These are phyloP conservation scores for Noctua fimbriata DNA, from an alignment of 2,888 invertebrate species.

Conservation along the genomic window DNA sequence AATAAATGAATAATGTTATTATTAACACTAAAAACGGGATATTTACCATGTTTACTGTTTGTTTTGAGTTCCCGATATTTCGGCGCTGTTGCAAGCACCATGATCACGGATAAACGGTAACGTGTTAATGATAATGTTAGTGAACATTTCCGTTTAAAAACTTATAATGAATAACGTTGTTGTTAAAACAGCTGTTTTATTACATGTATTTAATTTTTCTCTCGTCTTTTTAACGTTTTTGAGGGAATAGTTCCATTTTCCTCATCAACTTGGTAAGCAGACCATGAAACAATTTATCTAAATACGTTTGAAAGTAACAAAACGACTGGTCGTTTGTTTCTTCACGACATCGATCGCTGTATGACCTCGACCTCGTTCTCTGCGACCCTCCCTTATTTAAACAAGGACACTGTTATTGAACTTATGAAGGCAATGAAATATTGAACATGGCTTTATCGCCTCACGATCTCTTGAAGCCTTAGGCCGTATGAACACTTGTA, in stretches of 20 bases:
- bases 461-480: not conserved
- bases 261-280: not conserved
- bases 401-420: conserved; percentile 37
- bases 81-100: no score
- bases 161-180: no score
- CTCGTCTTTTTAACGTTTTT: not conserved
- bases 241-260: not conserved
- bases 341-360: conserved; percentile 38
- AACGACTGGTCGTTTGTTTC: conserved; percentile 22
- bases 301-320: conserved; percentile 28
- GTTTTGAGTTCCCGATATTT: no score
- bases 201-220: not conserved
- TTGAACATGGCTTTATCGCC: not conserved
- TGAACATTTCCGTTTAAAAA: no score
- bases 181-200: not conserved
- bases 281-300: conserved; percentile 11
- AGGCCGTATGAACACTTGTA: not conserved
- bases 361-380: conserved; percentile 43
- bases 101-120: no score
- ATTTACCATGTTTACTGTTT: no score
- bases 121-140: no score
- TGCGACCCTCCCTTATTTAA: conserved; percentile 30
- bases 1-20: no score
- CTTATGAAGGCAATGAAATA: conserved; percentile 27
- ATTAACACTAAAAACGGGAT: no score